Base-by-base conservation (phyloP, 1,140 invertebrate species). In the Dinoponera quadriceps region DNA sequence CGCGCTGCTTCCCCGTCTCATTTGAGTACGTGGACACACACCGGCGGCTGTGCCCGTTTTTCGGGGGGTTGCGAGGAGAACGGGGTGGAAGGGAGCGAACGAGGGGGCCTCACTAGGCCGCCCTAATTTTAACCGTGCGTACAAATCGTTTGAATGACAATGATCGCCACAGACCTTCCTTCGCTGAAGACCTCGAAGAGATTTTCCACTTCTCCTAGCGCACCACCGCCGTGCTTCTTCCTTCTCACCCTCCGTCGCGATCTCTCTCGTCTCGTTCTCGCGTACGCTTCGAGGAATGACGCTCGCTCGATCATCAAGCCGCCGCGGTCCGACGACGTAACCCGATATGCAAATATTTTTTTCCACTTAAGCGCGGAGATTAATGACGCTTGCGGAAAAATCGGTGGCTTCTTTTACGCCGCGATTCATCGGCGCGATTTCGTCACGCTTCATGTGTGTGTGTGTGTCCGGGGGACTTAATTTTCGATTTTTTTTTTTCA, bases 131-230 rank as follows among this genome's bases (percentile, higher is more conserved):
- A 93, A 91, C 92, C 87, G 91, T 89, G 86, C 62, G 81, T 62
- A 78, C 71, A 80, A 89, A 82, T 92, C 85, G 88, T 92, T 93
- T 93, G 91, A 93, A 93, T 92, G 90, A 93, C 91, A 93, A 93
- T 92, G 91, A 90, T 82, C 74, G 48, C 3, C 25, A 55, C 38
- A 48, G 73, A n/a, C 59, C 81, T 75, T 16, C 59, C 81, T 75
- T 16, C 44, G 54, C 48, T n/a, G 62, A 33, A 44, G 22, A 62
- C 48, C 57, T 57, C 25, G 65, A 60, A 84, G 82, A 78, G 85
- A 85, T 84, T 84, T 88, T 81, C 85, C 71, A 75, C 82, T 71
- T 81, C 57, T n/a, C 38, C 13, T 18, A 3, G 33, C 25, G 29
- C 60, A 27, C 38, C 25, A 20, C n/a, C 18, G 60, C 33, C 22